Conservation (phyloP, 2,888 invertebrate genomes). For the Stenotaenia linearis region DNA sequence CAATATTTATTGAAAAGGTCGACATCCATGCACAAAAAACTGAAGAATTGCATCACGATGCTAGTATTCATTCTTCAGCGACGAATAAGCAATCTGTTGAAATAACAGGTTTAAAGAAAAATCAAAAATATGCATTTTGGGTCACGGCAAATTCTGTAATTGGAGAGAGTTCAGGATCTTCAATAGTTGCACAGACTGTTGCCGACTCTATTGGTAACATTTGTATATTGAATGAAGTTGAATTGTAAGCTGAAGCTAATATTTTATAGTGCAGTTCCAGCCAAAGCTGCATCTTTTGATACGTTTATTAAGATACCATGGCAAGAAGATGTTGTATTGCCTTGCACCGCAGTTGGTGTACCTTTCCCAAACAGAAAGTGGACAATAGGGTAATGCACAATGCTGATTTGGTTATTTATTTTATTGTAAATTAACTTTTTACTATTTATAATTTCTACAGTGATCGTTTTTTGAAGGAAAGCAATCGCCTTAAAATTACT, state of each 20-base stretch:
- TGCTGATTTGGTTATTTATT: background rate
- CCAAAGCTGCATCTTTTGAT: conserved; percentile 27
- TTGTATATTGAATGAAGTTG: background rate
- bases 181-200: background rate
- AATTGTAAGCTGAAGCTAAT: background rate
- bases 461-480: background rate
- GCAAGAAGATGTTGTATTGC: conserved; percentile 17
- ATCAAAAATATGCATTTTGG: conserved; percentile 22
- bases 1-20: background rate
- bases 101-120: conserved; percentile 1
- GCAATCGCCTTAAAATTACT: background rate
- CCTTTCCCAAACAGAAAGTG: conserved; percentile 26
- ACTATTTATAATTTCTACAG: background rate
- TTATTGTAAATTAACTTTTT: too few relatives aligned
- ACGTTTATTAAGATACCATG: background rate
- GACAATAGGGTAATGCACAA: conserved; percentile 5
- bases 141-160: background rate
- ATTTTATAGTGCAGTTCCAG: conserved; percentile 28
- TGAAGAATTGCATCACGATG: background rate
- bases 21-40: background rate
- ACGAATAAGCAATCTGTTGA: background rate
- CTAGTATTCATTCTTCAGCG: background rate
- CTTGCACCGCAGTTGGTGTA: conserved; percentile 11
- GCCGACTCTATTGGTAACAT: background rate
- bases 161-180: background rate